These are phyloP conservation scores for Chelon labrosus DNA, from an alignment of 2,797 vertebrate species.

Conservation along the genomic window DNA sequence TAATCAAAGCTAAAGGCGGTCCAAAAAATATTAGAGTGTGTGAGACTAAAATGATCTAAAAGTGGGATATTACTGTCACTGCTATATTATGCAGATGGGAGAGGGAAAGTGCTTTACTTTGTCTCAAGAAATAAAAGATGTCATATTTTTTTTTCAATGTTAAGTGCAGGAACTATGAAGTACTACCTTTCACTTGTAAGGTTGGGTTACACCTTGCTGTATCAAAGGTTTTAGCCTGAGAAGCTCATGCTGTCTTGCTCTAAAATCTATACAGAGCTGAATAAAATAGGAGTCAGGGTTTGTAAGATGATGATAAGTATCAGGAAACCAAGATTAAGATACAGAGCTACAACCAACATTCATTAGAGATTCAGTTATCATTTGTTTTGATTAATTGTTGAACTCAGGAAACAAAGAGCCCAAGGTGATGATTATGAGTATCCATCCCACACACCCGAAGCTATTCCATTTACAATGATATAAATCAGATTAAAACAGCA, in stretches of 20 bases:
- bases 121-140: slow-evolving; percentile 27
- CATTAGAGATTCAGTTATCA: neutral
- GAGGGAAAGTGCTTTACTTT: slow-evolving; percentile 23
- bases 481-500: no score
- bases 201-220: neutral
- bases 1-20: no score
- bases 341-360: neutral
- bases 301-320: neutral
- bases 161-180: neutral
- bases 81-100: slow-evolving; percentile 30
- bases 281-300: slow-evolving; percentile 9
- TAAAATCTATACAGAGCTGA: slow-evolving; percentile 4
- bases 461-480: no score
- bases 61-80: slow-evolving; percentile 36
- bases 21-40: slow-evolving; percentile 1
- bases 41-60: slow-evolving; percentile 48
- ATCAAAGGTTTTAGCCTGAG: neutral
- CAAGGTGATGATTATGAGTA: neutral
- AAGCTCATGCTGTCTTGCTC: slow-evolving; percentile 1
- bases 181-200: neutral
- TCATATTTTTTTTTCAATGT: neutral
- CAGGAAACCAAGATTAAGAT: neutral
- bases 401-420: neutral
- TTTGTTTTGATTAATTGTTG: neutral
- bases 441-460: no score